Conservation (phyloP, 2,113 vertebrate genomes). For the Poicephalus gulielmi region DNA sequence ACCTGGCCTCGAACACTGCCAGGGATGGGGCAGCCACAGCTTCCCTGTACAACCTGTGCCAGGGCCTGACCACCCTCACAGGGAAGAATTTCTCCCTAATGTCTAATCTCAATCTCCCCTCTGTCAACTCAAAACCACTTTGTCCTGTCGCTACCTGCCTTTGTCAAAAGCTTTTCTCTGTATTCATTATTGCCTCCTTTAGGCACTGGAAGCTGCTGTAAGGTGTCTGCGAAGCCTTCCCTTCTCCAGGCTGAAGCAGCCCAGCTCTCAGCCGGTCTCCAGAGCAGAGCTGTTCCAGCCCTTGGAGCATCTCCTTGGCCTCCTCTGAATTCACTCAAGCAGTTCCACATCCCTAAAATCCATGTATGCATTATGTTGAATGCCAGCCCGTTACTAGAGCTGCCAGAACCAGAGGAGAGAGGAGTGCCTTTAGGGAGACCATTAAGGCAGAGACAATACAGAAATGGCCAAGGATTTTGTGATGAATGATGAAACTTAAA, state of each 20-base stretch:
- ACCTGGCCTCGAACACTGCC: not conserved
- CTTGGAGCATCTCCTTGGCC: not conserved
- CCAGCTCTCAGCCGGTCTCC: not conserved
- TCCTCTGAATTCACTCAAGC: not conserved
- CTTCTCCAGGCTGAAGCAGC: not conserved
- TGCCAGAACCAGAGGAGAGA: not conserved
- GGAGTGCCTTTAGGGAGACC: not conserved
- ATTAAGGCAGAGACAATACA: not conserved
- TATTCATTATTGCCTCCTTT: not conserved
- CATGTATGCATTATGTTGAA: not conserved
- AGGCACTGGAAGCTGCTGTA: not conserved
- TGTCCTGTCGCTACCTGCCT: not conserved
- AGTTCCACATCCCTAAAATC: not conserved
- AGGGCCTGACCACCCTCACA: not conserved
- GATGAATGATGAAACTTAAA: not conserved
- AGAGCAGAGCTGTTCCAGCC: not conserved
- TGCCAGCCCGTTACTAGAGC: not conserved
- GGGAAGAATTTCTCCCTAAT: not conserved
- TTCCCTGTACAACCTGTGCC: not conserved
- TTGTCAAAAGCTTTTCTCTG: not conserved
- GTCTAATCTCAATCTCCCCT: not conserved
- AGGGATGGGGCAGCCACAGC: not conserved
- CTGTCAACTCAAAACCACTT: not conserved
- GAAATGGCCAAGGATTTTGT: not conserved
- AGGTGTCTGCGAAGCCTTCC: fast-evolving